phyloP scores from a whole-genome alignment of 2,888 invertebrate species.

The Drosophila dives region DNA sequence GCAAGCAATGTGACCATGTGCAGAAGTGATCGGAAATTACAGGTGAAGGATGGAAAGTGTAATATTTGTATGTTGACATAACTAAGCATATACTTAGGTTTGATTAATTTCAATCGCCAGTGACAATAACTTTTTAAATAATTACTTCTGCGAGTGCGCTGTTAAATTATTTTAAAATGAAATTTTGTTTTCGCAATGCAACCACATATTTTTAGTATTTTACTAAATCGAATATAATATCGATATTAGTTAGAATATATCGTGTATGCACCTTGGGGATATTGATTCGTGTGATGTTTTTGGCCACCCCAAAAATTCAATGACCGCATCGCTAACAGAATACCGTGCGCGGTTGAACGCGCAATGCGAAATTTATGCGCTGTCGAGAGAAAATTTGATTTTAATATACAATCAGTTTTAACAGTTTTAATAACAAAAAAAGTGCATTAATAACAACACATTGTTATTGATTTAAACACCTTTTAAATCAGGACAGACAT shows the following conservation, averaged over 20 bases:
- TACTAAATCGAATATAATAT: constrained; percentile 3
- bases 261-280: constrained; percentile 25
- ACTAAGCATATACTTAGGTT: not conserved
- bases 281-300: constrained; percentile 21
- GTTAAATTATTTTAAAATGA: too few species aligned
- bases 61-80: not conserved
- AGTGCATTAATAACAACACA: constrained; percentile 19
- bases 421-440: constrained; percentile 35
- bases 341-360: constrained; percentile 55
- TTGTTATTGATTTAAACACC: constrained; percentile 15
- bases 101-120: not conserved
- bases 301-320: constrained; percentile 36
- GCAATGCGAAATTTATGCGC: constrained; percentile 42
- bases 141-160: not conserved
- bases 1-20: constrained; percentile 6
- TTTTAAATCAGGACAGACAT: constrained; percentile 7
- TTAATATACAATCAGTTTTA: constrained; percentile 28
- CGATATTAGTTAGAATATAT: constrained; percentile 5
- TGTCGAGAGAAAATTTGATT: constrained; percentile 10
- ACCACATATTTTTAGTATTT: not conserved
- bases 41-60: not conserved
- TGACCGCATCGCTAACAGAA: constrained; percentile 43
- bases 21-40: not conserved
- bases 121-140: not conserved
- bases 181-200: not conserved